Evolutionary conservation across 2,888 invertebrate genomes (phyloP), one percentile per base, ranked within the genome.

Genomic region (Stenurella melanura): DNA sequence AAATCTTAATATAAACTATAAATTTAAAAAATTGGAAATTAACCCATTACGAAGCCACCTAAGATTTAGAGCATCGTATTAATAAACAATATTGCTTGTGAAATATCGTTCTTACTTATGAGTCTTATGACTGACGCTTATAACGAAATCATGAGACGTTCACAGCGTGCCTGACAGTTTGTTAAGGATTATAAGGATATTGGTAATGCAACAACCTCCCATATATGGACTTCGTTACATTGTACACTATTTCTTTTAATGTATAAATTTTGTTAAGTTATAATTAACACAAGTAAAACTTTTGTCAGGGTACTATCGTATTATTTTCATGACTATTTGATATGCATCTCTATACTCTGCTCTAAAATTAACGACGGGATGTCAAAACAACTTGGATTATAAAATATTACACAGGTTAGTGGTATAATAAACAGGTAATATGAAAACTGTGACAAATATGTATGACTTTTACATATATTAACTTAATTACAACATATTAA

Each of bases 171-270:
- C 42, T 60, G 70, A 68, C 56, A 63, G 54, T 72, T 61, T 63
- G 26, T 72, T 63, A 26, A 60, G 60, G 42, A 58, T 61, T 54
- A 50, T 60, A 38, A 72, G 72, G 54, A 72, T 61, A 72, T 61
- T 61, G 61, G 67, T 58, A 72, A 54, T 54, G 56, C 50, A 63
- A 72, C 72, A 72, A 72, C 72, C 18, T 72, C 26, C 72, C 72
- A 50, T 72, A 72, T 72, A 72, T 38, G 61, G 70, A 30, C 63
- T 18, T 30, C 26, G 50, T 38, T n/a, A 72, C 72, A 54, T 63
- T 72, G 72, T 72, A 54, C 63, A 50, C 56, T 61, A 54, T 50
- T 72, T 54, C 70, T 70, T 72, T 63, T 63, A 72, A 72, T 61
- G 67, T 67, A 42, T 21, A 67, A 67, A 67, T 67, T 42, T 50